Percentiles rank a stretch among this genome's conserved stretches.
phyloP scores from a whole-genome alignment of 1,140 invertebrate species.

The Eupeodes corollae region DNA sequence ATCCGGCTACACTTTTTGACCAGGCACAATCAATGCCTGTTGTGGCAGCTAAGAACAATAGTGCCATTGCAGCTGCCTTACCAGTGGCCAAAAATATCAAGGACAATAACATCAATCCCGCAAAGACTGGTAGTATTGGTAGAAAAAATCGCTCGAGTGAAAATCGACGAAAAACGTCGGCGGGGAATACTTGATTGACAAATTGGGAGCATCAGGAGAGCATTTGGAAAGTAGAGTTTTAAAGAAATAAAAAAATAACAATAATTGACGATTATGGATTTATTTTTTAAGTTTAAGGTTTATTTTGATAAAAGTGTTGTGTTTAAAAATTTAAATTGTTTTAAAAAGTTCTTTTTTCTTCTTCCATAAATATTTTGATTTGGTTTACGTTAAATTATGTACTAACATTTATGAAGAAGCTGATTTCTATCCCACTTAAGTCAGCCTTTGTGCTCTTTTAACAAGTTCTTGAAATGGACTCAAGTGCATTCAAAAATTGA shows the following conservation, averaged over 20 bases:
- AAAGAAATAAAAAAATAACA: background rate
- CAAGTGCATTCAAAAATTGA: too few relatives aligned
- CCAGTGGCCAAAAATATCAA: background rate
- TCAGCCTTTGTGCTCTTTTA: too few relatives aligned
- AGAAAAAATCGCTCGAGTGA: background rate
- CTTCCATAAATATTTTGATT: too few relatives aligned
- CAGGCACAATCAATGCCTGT: background rate
- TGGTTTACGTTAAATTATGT: too few relatives aligned
- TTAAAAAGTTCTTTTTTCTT: too few relatives aligned
- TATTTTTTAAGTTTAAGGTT: too few relatives aligned
- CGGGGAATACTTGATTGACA: conserved; percentile 8
- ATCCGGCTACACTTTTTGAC: background rate
- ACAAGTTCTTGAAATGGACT: too few relatives aligned
- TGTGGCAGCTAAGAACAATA: background rate
- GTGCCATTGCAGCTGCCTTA: background rate
- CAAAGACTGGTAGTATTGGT: background rate
- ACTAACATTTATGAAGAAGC: too few relatives aligned
- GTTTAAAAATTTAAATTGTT: too few relatives aligned
- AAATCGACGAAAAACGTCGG: background rate
- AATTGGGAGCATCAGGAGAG: conserved; percentile 4
- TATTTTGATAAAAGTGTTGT: too few relatives aligned
- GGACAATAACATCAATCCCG: background rate
- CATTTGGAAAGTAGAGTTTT: conserved; percentile 10
- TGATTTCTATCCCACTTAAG: too few relatives aligned
- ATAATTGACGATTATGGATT: too few relatives aligned